A percentile compares a stretch with the other conserved stretches of the same genome.
Conservation (phyloP, 1,140 invertebrate genomes). For the Andrena cerasifolii region DNA sequence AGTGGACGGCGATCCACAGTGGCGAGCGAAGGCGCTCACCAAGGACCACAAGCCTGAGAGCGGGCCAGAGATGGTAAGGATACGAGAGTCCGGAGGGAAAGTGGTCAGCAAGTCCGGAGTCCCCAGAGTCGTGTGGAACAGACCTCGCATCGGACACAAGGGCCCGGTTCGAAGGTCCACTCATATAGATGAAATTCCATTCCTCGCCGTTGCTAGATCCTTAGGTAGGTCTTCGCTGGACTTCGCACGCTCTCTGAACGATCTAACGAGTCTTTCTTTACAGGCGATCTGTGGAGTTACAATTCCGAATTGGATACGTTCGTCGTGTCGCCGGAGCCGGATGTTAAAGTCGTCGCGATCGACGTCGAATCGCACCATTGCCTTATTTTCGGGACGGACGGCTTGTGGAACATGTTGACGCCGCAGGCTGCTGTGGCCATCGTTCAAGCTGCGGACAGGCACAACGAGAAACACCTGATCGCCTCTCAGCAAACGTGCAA, state of each 20-base stretch:
- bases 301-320: conserved; percentile 94
- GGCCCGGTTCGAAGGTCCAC: conserved; percentile 93
- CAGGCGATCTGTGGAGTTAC: conserved; percentile 98
- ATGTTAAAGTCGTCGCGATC: conserved; percentile 93
- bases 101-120: conserved; percentile 96
- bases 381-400: conserved; percentile 97
- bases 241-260: no score
- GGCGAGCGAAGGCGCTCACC: conserved; percentile 91
- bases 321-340: conserved; percentile 98
- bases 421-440: conserved; percentile 92
- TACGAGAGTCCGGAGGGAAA: conserved; percentile 93
- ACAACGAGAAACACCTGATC: conserved; percentile 87
- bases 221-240: conserved; percentile 86
- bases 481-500: conserved; percentile 81
- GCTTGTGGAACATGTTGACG: conserved; percentile 97
- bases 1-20: conserved; percentile 86
- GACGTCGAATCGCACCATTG: conserved; percentile 92
- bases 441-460: conserved; percentile 91
- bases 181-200: conserved; percentile 97
- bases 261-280: conserved; percentile 8
- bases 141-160: conserved; percentile 90
- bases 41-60: conserved; percentile 98
- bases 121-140: conserved; percentile 97
- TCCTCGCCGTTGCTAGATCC: conserved; percentile 96
- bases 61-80: conserved; percentile 91